Conservation (phyloP, 2,888 invertebrate species). For the Yponomeuta plumbellus region DNA sequence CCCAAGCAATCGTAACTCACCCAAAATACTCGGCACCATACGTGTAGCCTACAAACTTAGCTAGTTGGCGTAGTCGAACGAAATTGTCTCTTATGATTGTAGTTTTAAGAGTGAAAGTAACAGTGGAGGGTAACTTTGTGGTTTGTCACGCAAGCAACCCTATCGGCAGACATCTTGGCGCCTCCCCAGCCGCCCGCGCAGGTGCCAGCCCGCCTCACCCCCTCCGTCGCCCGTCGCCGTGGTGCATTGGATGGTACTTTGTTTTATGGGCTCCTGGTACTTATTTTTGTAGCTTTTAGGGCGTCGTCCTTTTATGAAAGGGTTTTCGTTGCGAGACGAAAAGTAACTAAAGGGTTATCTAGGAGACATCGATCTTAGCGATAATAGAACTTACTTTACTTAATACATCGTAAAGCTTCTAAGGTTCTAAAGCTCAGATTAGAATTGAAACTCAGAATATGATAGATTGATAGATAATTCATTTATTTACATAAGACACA, state of each 20-base stretch:
- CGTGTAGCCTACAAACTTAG: conserved; percentile 7
- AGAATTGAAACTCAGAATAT: no score
- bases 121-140: neutral
- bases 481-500: no score
- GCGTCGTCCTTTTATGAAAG: no score
- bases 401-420: no score
- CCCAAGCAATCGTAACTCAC: conserved; percentile 12
- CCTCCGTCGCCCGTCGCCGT: conserved; percentile 24
- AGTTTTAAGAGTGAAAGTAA: neutral
- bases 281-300: conserved; percentile 15
- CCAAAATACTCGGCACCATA: conserved; percentile 14
- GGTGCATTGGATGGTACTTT: conserved; percentile 34
- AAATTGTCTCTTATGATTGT: neutral
- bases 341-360: neutral
- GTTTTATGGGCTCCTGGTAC: conserved; percentile 28
- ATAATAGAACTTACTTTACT: no score
- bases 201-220: conserved; percentile 26
- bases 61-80: neutral
- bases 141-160: conserved; percentile 45
- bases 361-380: no score
- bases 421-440: no score
- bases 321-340: neutral
- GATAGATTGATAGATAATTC: no score
- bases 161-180: conserved; percentile 59
- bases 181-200: conserved; percentile 27